Percentiles rank a stretch among this genome's conserved stretches.
phyloP scores from a whole-genome alignment of 2,888 invertebrate genomes.

The Metallyticus violacea region DNA sequence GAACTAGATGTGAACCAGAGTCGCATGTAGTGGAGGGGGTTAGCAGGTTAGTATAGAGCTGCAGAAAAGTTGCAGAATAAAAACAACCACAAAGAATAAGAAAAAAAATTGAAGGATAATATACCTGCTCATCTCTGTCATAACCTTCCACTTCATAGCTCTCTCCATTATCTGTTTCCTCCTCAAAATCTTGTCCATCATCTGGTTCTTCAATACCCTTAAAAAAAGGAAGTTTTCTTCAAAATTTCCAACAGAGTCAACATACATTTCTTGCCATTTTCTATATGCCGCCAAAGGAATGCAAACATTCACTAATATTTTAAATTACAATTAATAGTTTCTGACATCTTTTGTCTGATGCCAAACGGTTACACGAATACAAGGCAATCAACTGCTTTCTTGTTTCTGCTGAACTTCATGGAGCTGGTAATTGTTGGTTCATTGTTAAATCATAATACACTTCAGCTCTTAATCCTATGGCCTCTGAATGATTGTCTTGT shows the following conservation, averaged over 20 bases:
- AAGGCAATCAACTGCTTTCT: background rate
- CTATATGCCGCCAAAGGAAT: constrained; percentile 24
- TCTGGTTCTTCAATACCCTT: constrained; percentile 36
- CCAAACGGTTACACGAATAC: background rate
- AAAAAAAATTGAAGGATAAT: background rate
- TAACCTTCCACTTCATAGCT: constrained; percentile 55
- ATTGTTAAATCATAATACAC: background rate
- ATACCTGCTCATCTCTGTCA: constrained; percentile 40
- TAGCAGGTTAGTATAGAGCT: background rate
- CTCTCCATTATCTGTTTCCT: constrained; percentile 55
- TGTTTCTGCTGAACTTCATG: background rate
- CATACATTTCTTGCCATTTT: constrained; percentile 32
- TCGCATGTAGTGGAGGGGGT: background rate
- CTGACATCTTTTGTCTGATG: background rate
- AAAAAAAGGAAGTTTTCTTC: background rate
- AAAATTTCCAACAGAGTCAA: background rate
- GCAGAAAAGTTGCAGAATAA: background rate
- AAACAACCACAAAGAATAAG: background rate
- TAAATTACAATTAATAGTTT: background rate
- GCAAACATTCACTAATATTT: background rate
- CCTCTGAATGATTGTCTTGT: background rate
- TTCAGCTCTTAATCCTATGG: background rate
- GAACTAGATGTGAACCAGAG: background rate
- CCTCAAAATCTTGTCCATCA: constrained; percentile 44
- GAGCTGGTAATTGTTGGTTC: background rate